Evolutionary conservation across 2,113 vertebrate species (phyloP), one percentile per base, ranked within the genome.

Genomic region (Phoenicopterus ruber): DNA sequence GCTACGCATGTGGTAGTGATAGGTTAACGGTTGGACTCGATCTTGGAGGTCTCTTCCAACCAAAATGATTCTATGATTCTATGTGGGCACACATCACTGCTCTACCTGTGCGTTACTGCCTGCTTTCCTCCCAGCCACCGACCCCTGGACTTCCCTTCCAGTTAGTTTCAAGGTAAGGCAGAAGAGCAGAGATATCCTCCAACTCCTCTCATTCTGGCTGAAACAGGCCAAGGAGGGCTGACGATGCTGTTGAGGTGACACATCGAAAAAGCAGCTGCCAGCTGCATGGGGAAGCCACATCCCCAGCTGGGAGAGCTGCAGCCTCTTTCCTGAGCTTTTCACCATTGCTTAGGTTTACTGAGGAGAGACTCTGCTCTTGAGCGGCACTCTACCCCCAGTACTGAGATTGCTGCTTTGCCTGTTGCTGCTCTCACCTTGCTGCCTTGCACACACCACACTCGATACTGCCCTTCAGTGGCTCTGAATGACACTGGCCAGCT

Each of bases 381-480:
- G n/a, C 40, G 49, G 65, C 40, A 36, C 40, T 36, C 70, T 36
- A 34, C 8, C 7, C 7, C 50, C 70, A 42, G 16, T 28, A 42
- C 1, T n/a, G 61, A 57, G 49, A 40, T 11, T 44, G 31, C 79
- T 36, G 28, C 14, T 46, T 73, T 49, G 21, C 2, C 1, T 34
- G 6, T 20, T 63, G 55, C 57, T 65, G 34, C 55, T 50, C 32
- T 83, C 40, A 44, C 59, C 32, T 32, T 36, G 26, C 74, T 57
- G 42, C 55, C 62, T 69, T 36, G 38, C 55, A 70, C 21, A 38
- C 20, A 25, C 31, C 16, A 9, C 13, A 16, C 10, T 11, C 3
- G 0, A 17, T 29, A 57, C 2, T 0, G 0, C 36, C 29, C 11
- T 11, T 50, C n/a, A 50, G 61, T 25, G 46, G 31, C 32, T 77